phyloP scores from a whole-genome alignment of 2,113 vertebrate species.

The Campylomormyrus numenius region DNA sequence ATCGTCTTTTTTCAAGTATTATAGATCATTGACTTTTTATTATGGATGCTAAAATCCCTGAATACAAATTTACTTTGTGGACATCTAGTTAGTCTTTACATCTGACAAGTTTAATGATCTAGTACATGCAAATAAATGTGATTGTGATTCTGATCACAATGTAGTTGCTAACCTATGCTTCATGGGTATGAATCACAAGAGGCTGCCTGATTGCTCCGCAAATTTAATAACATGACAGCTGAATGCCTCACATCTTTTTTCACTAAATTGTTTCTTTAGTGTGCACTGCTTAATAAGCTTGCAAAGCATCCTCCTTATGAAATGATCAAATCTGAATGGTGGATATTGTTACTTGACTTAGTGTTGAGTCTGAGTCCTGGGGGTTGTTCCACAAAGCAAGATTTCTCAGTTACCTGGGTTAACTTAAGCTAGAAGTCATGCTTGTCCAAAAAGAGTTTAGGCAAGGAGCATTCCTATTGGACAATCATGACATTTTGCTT shows the following conservation, averaged over 20 bases:
- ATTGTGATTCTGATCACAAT: background rate
- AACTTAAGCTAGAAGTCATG: background rate
- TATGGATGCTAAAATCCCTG: background rate
- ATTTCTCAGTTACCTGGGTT: background rate
- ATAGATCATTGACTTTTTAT: background rate
- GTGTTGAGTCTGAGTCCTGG: background rate
- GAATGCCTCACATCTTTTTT: background rate
- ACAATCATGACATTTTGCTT: background rate
- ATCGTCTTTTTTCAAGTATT: background rate
- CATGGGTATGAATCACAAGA: background rate
- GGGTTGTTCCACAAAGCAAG: background rate
- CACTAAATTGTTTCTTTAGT: background rate
- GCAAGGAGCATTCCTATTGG: background rate
- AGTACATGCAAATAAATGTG: background rate
- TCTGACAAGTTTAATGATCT: background rate
- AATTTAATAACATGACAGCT: background rate
- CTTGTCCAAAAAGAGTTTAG: background rate
- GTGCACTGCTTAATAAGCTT: background rate
- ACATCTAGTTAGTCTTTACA: background rate
- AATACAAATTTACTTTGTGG: constrained; percentile 46
- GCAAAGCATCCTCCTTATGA: background rate
- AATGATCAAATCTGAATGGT: background rate
- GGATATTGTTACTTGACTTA: background rate
- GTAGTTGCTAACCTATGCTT: background rate
- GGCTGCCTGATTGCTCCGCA: background rate